Evolutionary conservation across 2,888 invertebrate genomes (phyloP).

Genomic region (Diloba caeruleocephala): DNA sequence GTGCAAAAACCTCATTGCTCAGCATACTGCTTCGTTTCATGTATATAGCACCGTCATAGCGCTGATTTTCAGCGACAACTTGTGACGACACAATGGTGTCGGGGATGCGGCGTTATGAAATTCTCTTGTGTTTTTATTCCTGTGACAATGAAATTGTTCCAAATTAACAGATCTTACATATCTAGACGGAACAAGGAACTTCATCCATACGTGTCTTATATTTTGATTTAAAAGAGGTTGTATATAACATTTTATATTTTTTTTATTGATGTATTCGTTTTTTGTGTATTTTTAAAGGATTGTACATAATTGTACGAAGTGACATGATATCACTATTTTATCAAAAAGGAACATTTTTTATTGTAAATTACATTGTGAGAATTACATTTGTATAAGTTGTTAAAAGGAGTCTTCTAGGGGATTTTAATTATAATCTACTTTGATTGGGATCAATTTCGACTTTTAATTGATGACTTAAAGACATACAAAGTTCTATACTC

Average conservation of each 20-base stretch:
- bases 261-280: constrained; percentile 34
- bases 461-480: neutral
- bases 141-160: too few species aligned
- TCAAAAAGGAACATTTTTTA: constrained; percentile 46
- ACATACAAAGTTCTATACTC: constrained; percentile 2
- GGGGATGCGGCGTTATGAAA: too few species aligned
- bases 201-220: constrained; percentile 15
- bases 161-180: constrained; percentile 20
- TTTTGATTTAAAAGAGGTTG: constrained; percentile 39
- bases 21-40: too few species aligned
- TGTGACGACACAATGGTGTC: too few species aligned
- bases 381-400: constrained; percentile 23
- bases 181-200: constrained; percentile 23
- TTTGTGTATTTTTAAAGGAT: constrained; percentile 34
- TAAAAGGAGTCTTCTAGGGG: neutral
- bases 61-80: too few species aligned
- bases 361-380: constrained; percentile 25
- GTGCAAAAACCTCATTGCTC: neutral
- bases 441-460: constrained; percentile 32
- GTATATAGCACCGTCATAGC: too few species aligned
- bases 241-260: constrained; percentile 42
- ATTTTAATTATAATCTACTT: too few species aligned
- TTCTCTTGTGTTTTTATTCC: too few species aligned
- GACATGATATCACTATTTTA: constrained; percentile 51
- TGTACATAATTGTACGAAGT: constrained; percentile 42